Evolutionary conservation across 2,113 vertebrate genomes (phyloP), one percentile per base, ranked within the genome.

Genomic region (Erinaceus europaeus): DNA sequence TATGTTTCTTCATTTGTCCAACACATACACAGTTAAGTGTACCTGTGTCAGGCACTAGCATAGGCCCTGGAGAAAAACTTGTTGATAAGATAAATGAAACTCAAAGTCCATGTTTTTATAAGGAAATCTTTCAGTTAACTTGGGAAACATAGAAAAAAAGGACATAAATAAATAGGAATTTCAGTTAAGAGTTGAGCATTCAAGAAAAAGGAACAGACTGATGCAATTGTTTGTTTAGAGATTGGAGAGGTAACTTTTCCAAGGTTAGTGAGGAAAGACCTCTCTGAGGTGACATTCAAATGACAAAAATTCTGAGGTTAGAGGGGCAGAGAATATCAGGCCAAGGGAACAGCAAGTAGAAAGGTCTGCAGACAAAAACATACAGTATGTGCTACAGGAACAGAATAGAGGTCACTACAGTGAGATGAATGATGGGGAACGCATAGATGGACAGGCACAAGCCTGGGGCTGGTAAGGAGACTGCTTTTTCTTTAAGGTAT

Each of bases 11-110:
- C 50, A 18, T 21, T 34, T 7, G 27, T 4, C n/a, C 10, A 12
- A 2, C 40, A 57, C 8, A 12, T 0, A 27, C 0, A 18, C 0
- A 25, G 8, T n/a, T n/a, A 36, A 67, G 42, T 2, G 18, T 27
- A 18, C 14, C 3, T 4, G 6, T 46, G 25, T 46, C 38, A 9
- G 15, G 65, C 72, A 9, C 68, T 14, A n/a, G 61, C 67, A 32
- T 9, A 32, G 59, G 61, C 13, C 20, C 13, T 15, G 38, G 52
- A 17, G 36, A 62, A n/a, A 3, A 0, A 32, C 10, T 2, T 25
- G 42, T 1, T 13, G 38, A 34, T 25, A 38, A 57, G 48, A 50
- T 3, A 17, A 40, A 29, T n/a, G n/a, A n/a, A n/a, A n/a, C n/a
- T n/a, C 34, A 9, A 10, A 20, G 20, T 9, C 12, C 50, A 46